Evolutionary conservation across 2,797 vertebrate genomes (phyloP).

Genomic region (Alosa sapidissima): DNA sequence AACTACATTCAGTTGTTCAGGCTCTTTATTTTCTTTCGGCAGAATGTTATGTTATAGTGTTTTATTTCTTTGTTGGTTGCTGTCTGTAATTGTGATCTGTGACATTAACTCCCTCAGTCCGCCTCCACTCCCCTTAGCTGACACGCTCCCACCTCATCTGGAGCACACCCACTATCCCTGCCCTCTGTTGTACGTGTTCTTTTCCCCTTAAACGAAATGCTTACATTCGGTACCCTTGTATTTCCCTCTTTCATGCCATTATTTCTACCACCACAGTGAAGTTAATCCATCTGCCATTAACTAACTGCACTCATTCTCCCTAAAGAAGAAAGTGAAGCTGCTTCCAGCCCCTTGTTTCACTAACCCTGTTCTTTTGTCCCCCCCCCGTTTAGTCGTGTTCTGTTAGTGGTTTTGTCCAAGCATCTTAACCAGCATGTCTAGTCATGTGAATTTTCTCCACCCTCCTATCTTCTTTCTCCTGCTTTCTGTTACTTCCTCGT

Average conservation of each 20-base stretch:
- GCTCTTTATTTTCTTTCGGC: not conserved
- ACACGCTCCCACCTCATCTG: not conserved
- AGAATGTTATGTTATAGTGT: not conserved
- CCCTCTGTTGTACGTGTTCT: not conserved
- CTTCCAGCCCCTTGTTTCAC: not conserved
- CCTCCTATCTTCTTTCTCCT: constrained; percentile 32
- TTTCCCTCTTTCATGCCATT: not conserved
- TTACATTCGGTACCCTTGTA: not conserved
- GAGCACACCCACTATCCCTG: not conserved
- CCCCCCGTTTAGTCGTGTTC: not conserved
- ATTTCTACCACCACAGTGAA: not conserved
- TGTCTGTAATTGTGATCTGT: constrained; percentile 9
- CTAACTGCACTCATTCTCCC: not conserved
- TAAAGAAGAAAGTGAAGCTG: not conserved
- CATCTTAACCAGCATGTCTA: constrained; percentile 10
- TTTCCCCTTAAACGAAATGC: not conserved
- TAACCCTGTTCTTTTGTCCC: not conserved
- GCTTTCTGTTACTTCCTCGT: constrained; percentile 29
- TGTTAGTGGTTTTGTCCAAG: not conserved
- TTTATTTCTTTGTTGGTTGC: not conserved
- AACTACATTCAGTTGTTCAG: not conserved
- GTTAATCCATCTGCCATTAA: not conserved
- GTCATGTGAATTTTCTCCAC: not conserved
- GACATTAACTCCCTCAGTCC: not conserved
- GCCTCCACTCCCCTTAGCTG: not conserved